A percentile compares a stretch with the other conserved stretches of the same genome.
phyloP scores from a whole-genome alignment of 2,113 vertebrate genomes.

The Oryzias melastigma region DNA sequence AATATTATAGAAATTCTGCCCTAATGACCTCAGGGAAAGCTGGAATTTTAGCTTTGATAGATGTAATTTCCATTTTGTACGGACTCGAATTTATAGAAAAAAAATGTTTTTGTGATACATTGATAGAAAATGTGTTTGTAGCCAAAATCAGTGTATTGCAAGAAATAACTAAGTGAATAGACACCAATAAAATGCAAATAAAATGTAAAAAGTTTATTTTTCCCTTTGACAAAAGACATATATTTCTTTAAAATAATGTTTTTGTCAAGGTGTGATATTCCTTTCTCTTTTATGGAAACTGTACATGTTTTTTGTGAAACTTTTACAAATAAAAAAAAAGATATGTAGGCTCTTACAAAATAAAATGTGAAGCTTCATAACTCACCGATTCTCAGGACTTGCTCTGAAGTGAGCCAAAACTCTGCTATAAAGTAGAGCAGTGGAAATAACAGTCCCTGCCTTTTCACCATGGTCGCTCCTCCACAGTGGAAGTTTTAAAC shows the following conservation, averaged over 20 bases:
- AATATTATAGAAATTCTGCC: neutral
- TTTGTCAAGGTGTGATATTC: too few relatives aligned
- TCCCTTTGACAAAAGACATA: too few relatives aligned
- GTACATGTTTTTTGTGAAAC: too few relatives aligned
- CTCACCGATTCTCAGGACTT: conserved; percentile 94
- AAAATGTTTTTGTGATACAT: too few relatives aligned
- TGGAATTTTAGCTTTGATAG: neutral
- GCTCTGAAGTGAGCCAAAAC: conserved; percentile 84
- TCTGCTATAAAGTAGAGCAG: conserved; percentile 79
- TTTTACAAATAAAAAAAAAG: too few relatives aligned
- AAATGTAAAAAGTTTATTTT: neutral
- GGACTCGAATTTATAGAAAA: too few relatives aligned
- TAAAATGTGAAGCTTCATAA: conserved; percentile 27
- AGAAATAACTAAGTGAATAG: too few relatives aligned
- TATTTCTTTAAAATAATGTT: too few relatives aligned
- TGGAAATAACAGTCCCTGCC: conserved; percentile 79
- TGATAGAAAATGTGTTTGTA: too few relatives aligned
- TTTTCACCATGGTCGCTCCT: conserved; percentile 76
- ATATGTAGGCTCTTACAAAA: too few relatives aligned
- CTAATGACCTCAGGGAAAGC: neutral
- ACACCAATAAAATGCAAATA: neutral
- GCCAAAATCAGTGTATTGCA: too few relatives aligned
- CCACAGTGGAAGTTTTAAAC: conserved; percentile 59
- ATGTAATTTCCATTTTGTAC: neutral
- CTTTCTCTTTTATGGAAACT: too few relatives aligned